Evolutionary conservation across 1,140 invertebrate genomes (phyloP).

Genomic region (Chironomus tepperi): DNA sequence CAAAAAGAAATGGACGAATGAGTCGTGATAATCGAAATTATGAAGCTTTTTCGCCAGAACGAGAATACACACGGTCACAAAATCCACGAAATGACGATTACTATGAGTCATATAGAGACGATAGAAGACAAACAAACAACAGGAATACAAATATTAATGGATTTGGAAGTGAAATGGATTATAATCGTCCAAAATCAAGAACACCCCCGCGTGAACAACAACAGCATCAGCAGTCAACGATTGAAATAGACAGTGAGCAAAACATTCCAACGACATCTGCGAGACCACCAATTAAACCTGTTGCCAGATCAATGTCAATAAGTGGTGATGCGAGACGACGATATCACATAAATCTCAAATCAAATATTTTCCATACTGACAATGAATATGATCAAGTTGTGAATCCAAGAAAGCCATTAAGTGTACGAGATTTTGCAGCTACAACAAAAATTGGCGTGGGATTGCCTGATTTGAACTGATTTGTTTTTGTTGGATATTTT

Average conservation of each 20-base stretch:
- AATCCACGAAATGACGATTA: not conserved
- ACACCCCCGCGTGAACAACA: too few relatives aligned
- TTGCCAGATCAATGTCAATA: constrained; percentile 15
- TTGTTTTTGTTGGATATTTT: not conserved
- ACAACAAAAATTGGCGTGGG: constrained; percentile 23
- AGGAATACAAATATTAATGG: not conserved
- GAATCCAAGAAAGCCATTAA: constrained; percentile 6
- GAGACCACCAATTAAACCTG: constrained; percentile 5
- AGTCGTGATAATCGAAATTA: not conserved
- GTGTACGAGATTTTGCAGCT: constrained; percentile 24
- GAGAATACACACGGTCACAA: not conserved
- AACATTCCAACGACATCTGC: not conserved
- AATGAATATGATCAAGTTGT: not conserved
- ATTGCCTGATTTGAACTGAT: constrained; percentile 24
- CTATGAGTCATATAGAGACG: not conserved
- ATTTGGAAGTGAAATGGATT: constrained; percentile 3
- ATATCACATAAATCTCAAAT: constrained; percentile 18
- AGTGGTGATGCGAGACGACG: constrained; percentile 24
- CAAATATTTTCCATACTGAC: constrained; percentile 24
- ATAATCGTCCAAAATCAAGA: not conserved
- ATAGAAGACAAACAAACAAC: not conserved
- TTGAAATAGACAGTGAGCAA: constrained; percentile 19
- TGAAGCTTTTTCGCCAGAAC: not conserved
- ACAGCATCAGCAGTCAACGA: not conserved
- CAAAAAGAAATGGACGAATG: not conserved